A percentile compares a stretch with the other conserved stretches of the same genome.
These are phyloP conservation scores for Paralichthys olivaceus DNA, from an alignment of 2,113 vertebrate species.

Conservation along the genomic window DNA sequence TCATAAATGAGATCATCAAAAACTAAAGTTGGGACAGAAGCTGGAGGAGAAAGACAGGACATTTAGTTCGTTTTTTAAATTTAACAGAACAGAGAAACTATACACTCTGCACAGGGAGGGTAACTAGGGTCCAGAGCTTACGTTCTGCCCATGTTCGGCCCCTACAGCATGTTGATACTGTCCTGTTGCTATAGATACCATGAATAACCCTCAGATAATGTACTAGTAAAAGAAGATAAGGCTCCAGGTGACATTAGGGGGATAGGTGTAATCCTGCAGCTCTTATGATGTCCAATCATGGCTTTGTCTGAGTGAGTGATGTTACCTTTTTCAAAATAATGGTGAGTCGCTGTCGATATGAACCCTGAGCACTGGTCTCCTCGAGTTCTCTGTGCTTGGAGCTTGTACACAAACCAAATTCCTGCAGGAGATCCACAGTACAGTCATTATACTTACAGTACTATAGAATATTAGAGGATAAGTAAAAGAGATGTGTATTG, in stretches of 20 bases:
- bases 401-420: conserved; percentile 44
- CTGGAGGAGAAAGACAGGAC: no score
- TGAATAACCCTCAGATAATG: no score
- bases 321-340: conserved; percentile 66
- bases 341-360: conserved; percentile 1
- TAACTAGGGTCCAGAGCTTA: no score
- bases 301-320: not conserved
- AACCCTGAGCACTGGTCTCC: not conserved
- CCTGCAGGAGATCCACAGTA: conserved; percentile 44
- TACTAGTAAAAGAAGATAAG: no score
- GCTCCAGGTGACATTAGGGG: no score
- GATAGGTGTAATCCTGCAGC: not conserved
- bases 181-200: no score
- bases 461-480: not conserved
- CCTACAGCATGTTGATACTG: no score
- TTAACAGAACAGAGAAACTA: no score
- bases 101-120: no score
- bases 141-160: no score
- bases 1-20: not conserved
- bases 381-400: conserved; percentile 19
- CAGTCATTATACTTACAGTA: not conserved
- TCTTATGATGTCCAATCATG: not conserved
- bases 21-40: no score
- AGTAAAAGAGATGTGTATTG: not conserved
- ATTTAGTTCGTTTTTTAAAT: no score